Evolutionary conservation across 2,888 invertebrate genomes (phyloP), one percentile per base, ranked within the genome.

Genomic region (Taenaris catops): DNA sequence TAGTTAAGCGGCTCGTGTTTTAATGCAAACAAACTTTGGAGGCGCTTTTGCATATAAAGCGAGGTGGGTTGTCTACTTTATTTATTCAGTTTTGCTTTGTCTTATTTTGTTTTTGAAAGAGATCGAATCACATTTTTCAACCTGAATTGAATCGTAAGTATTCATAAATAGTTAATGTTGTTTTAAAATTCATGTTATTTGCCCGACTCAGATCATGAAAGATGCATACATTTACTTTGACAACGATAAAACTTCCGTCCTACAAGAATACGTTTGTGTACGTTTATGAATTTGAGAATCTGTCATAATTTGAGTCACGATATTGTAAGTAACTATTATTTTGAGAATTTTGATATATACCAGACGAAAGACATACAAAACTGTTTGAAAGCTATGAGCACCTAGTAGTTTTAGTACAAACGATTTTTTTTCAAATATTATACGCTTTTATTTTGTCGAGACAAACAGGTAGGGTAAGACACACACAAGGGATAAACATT

Each of bases 401-500:
- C 63, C 76, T 63, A 63, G 63, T 71, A 55, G 63, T 65, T 66
- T 60, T 66, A 63, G 65, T 51, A 38, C 44, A 60, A 57, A 54
- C 55, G 32, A 41, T 34, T 52, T 51, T 58, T 58, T 51, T 57
- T 53, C 1, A 7, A 19, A 11, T 16, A 62, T 55, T 55, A 63
- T 64, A 81, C 83, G 81, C 74, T 62, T 75, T 75, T 69, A 54
- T 72, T 75, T 78, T 68, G 55, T 75, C 80, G 59, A 79, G 78
- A 87, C 84, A 87, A 83, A 84, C 83, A 81, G 86, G 86, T 83
- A 74, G 89, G 90, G 91, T 91, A 83, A 92, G 92, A 94, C 93
- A 94, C 92, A 94, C 94, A 94, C 94, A 93, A 92, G 89, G 94
- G 93, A 92, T 91, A 88, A 91, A 93, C 92, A 93, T 92, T 93